Evolutionary conservation across 2,797 vertebrate genomes (phyloP), one percentile per base, ranked within the genome.

Genomic region (Arctocebus calabarensis): DNA sequence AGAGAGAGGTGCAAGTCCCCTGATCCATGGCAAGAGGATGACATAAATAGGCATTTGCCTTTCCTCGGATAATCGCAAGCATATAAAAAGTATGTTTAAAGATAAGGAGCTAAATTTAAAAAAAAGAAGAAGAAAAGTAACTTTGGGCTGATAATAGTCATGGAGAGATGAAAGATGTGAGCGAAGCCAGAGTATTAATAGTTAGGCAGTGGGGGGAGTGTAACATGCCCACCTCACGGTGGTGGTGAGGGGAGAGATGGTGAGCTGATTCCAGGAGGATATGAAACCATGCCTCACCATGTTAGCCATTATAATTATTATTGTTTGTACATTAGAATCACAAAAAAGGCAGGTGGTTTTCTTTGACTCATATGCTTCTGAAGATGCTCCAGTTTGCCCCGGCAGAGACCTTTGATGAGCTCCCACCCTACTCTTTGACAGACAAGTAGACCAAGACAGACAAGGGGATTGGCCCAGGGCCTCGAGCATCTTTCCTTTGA

Each of bases 1-100:
- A 82, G 66, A 84, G 37, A 86, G 83, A 37, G 13, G 37, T 83
- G 10, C 34, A 59, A 55, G 62, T 82, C 14, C 27, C 66, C 40
- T 78, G 68, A 92, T 37, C 45, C 34, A 29, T 70, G n/a, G 6
- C 40, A 78, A 43, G n/a, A 94, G 64, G 32, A 43, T 94, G 37
- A 61, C 61, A 45, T 57, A 74, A 90, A 75, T 81, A 59, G 94
- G 5, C 61, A 84, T 1, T 91, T n/a, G 23, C 34, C 93, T 91
- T 87, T 93, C 71, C 71, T 95, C 25, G 85, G 40, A 79, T 71
- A 71, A 91, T 48, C 59, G 68, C 29, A 90, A 14, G 62, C 34
- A 88, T 62, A 4, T 7, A 59, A 68, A 77, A 81, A 86, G 78
- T 64, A 23, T 2, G 48, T 52, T 52, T 61, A 6, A 52, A 81